Evolutionary conservation across 2,888 invertebrate genomes (phyloP).

Genomic region (Vanessa cardui): DNA sequence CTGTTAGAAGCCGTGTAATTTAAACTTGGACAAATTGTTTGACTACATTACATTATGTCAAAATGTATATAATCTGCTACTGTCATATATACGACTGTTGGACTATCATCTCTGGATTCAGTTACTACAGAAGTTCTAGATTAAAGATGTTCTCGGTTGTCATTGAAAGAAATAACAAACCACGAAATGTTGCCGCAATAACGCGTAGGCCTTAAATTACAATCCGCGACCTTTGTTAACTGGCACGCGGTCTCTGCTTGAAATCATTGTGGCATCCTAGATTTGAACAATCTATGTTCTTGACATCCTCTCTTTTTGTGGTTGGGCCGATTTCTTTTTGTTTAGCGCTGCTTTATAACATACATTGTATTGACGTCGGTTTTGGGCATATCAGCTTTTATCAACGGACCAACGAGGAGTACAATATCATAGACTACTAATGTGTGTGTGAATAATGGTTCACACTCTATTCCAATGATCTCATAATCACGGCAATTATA

Average conservation of each 20-base stretch:
- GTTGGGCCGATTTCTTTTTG: conserved; percentile 26
- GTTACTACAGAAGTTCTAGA: conserved; percentile 2
- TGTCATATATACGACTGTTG: background rate
- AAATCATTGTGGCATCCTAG: conserved; percentile 30
- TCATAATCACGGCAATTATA: too few species aligned
- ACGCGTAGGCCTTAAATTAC: conserved; percentile 52
- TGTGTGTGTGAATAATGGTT: too few species aligned
- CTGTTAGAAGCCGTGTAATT: background rate
- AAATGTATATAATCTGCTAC: background rate
- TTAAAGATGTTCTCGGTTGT: conserved; percentile 11
- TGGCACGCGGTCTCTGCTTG: conserved; percentile 41
- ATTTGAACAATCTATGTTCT: conserved; percentile 34
- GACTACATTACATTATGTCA: too few species aligned
- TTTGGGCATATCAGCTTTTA: too few species aligned
- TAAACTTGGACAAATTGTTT: background rate
- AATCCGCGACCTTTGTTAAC: conserved; percentile 50
- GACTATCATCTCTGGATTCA: background rate
- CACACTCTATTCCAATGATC: too few species aligned
- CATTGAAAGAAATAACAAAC: conserved; percentile 38
- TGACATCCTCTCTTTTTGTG: conserved; percentile 36
- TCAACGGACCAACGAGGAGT: too few species aligned
- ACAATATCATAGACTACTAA: too few species aligned
- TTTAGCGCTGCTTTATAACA: background rate
- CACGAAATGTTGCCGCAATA: conserved; percentile 45
- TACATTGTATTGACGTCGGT: too few species aligned